Evolutionary conservation across 2,888 invertebrate genomes (phyloP).

Genomic region (Amphipyra tragopoginis): DNA sequence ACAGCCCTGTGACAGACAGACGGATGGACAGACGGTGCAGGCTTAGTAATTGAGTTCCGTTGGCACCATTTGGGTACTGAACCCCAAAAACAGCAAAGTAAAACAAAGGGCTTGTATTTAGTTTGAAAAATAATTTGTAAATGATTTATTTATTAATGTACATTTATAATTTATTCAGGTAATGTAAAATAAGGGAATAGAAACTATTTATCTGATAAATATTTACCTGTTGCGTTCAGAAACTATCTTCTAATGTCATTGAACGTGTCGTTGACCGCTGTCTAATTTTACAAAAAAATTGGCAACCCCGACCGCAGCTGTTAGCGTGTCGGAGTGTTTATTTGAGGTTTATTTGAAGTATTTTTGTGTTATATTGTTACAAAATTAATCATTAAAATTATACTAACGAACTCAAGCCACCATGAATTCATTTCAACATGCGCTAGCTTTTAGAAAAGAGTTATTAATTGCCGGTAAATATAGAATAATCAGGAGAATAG

Average conservation of each 20-base stretch:
- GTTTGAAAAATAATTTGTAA: too few relatives aligned
- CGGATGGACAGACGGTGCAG: too few relatives aligned
- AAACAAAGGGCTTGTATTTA: too few relatives aligned
- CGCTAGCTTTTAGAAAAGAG: conserved; percentile 58
- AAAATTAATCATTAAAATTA: conserved; percentile 50
- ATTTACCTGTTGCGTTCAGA: conserved; percentile 27
- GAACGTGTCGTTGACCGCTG: conserved; percentile 6
- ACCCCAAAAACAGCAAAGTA: too few relatives aligned
- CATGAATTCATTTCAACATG: conserved; percentile 60
- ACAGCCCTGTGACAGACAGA: too few relatives aligned
- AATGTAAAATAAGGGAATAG: too few relatives aligned
- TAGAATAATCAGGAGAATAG: conserved; percentile 97
- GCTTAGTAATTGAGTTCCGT: too few relatives aligned
- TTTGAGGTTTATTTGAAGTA: conserved; percentile 62
- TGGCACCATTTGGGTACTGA: too few relatives aligned
- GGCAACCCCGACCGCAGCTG: conserved; percentile 56
- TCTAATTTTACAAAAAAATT: conserved; percentile 17
- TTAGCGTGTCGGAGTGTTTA: conserved; percentile 60
- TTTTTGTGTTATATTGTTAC: conserved; percentile 51
- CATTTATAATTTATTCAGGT: too few relatives aligned
- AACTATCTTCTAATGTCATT: conserved; percentile 33
- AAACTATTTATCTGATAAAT: too few relatives aligned
- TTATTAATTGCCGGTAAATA: conserved; percentile 91
- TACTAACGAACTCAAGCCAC: conserved; percentile 27
- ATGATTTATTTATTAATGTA: too few relatives aligned